Evolutionary conservation across 2,888 invertebrate species (phyloP), one percentile per base, ranked within the genome.

Genomic region (Brenthis daphne): DNA sequence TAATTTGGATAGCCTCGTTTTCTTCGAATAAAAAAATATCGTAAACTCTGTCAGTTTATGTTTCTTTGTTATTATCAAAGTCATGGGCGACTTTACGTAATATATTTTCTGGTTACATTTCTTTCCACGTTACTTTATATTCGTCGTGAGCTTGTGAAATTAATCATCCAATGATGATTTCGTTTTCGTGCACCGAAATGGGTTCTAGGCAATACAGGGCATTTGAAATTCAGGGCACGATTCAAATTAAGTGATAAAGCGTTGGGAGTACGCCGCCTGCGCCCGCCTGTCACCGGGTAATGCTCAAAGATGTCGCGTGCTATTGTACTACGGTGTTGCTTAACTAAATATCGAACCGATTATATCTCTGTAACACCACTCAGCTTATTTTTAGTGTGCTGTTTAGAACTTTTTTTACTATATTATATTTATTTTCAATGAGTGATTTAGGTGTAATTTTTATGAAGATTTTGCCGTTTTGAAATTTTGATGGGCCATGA

Each of bases 231-330:
- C 89, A 77, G 80, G 79, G 83, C 89, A 88, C 89, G 89, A 87
- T 87, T 90, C 88, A 87, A 89, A 89, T 89, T 89, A 89, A 88
- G 89, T 88, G 89, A 88, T 88, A 88, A 89, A 88, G 85, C 87
- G 87, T 82, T 83, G 79, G 77, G 79, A 81, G 79, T 79, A 80
- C 80, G 82, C 82, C 80, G 84, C 82, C 81, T 82, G 81, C 72
- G 79, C 81, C 77, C 82, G 80, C 79, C 83, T 86, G 87, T 85
- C 87, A 86, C 80, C 80, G 77, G 76, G 82, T 82, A 83, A 83
- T 84, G 80, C 79, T 81, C 79, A 77, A 80, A 81, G 80, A 81
- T 64, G 65, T 69, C 69, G 65, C 65, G 69, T 64, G 64, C 67
- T 63, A 60, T 67, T 66, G 61, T 61, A 50, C 50, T 43, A 11